Evolutionary conservation across 1,140 invertebrate genomes (phyloP).

Genomic region (Apis laboriosa): DNA sequence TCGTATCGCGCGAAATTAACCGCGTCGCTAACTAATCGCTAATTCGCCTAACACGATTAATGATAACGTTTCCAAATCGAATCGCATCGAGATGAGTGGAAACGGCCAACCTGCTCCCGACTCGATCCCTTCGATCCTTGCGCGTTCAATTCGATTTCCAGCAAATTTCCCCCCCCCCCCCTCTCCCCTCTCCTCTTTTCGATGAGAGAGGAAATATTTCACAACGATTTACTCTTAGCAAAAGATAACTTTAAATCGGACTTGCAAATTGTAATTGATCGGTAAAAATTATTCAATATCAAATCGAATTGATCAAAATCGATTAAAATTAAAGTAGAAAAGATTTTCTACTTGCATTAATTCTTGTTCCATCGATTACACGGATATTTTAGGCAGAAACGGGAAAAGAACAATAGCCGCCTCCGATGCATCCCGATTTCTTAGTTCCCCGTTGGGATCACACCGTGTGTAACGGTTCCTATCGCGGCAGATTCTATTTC

Average conservation of each 20-base stretch:
- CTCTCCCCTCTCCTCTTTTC: no score
- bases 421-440: conserved; percentile 21
- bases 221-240: no score
- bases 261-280: no score
- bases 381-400: no score
- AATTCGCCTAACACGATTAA: neutral
- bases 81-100: conserved; percentile 7
- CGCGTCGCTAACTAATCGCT: neutral
- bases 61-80: neutral
- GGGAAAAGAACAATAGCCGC: neutral
- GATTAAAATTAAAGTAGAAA: no score
- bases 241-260: no score
- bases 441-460: conserved; percentile 29
- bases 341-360: no score
- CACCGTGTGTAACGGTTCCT: conserved; percentile 45
- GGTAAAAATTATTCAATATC: no score
- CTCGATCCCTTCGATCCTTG: neutral
- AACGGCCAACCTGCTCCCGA: neutral
- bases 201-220: neutral
- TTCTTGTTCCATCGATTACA: no score
- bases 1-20: conserved; percentile 37
- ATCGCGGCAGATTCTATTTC: conserved; percentile 49
- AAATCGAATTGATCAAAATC: no score
- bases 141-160: neutral
- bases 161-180: no score